A percentile compares a stretch with the other conserved stretches of the same genome.
phyloP scores from a whole-genome alignment of 2,888 invertebrate species.

The Hedychridium roseum region DNA sequence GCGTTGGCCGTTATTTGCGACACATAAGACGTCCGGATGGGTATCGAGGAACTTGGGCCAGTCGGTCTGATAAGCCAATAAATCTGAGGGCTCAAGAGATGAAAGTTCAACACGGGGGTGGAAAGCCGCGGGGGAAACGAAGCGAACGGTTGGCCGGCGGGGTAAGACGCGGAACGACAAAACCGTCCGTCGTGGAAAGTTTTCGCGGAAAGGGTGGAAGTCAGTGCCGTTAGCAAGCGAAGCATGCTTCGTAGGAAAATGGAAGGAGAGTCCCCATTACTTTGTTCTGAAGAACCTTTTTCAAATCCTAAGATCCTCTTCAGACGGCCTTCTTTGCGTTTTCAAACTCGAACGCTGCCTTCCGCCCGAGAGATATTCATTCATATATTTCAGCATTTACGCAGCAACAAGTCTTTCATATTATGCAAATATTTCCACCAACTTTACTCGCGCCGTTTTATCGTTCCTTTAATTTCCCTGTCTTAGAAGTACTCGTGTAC shows the following conservation, averaged over 20 bases:
- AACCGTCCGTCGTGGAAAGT: constrained; percentile 13
- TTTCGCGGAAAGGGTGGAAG: constrained; percentile 16
- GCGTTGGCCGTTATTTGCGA: constrained; percentile 26
- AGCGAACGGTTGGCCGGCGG: neutral
- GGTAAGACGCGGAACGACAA: neutral
- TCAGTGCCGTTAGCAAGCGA: constrained; percentile 22
- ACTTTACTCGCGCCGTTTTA: too few relatives aligned
- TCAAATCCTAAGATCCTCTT: neutral
- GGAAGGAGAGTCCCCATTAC: constrained; percentile 6
- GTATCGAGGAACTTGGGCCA: constrained; percentile 22
- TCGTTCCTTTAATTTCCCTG: too few relatives aligned
- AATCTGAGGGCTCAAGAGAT: constrained; percentile 24
- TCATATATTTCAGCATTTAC: too few relatives aligned
- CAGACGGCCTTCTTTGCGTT: neutral
- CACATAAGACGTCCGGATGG: constrained; percentile 18
- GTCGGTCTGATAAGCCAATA: constrained; percentile 38
- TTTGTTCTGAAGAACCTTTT: constrained; percentile 3
- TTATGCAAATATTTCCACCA: too few relatives aligned
- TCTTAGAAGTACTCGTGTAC: too few relatives aligned
- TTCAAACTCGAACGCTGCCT: neutral
- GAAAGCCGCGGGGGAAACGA: neutral
- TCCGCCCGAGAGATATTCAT: too few relatives aligned
- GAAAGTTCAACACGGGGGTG: constrained; percentile 15
- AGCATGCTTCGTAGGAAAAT: constrained; percentile 18
- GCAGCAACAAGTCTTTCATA: too few relatives aligned